Evolutionary conservation across 2,888 invertebrate genomes (phyloP), one percentile per base, ranked within the genome.

Genomic region (Drosophila gaucha): DNA sequence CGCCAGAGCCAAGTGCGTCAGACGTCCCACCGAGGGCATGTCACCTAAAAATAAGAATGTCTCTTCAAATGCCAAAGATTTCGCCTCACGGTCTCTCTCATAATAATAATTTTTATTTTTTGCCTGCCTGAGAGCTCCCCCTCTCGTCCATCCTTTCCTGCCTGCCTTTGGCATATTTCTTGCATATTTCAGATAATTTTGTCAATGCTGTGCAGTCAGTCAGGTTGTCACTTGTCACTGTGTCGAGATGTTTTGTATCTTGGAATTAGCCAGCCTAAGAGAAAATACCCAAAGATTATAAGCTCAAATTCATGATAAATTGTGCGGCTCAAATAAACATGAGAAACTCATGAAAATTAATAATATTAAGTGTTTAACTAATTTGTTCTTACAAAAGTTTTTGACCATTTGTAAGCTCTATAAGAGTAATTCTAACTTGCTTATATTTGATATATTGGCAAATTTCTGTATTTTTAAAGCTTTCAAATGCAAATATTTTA

Each of bases 1-100:
- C 39, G 56, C 26, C 54, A 41, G 20, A 65, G 43, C 60, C 65
- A 78, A 78, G 75, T 80, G 77, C 67, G 67, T 72, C 74, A 74
- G 89, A 89, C 88, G 84, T 89, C 90, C 90, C 79, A 88, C 89
- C 71, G 88, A 84, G 90, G 89, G 90, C 85, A 90, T 89, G 90
- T 90, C 90, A 89, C 89, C 90, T 90, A 90, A 90, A 90, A 90
- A 90, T 90, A 90, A 84, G 89, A 87, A 86, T 88, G 89, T 89
- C 86, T 87, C 80, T 83, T 86, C 80, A 82, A 84, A 78, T 74
- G 78, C 78, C 74, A 72, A 82, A 85, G 79, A 82, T 74, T 84
- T 78, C 65, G 80, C 78, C 38, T 66, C 66, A 64, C 71, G 38
- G 44, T 44, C 59, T 64, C 49, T 50, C 73, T n/a, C n/a, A n/a